These are phyloP conservation scores for Oreochromis aureus DNA, from an alignment of 2,113 vertebrate species.

Conservation along the genomic window DNA sequence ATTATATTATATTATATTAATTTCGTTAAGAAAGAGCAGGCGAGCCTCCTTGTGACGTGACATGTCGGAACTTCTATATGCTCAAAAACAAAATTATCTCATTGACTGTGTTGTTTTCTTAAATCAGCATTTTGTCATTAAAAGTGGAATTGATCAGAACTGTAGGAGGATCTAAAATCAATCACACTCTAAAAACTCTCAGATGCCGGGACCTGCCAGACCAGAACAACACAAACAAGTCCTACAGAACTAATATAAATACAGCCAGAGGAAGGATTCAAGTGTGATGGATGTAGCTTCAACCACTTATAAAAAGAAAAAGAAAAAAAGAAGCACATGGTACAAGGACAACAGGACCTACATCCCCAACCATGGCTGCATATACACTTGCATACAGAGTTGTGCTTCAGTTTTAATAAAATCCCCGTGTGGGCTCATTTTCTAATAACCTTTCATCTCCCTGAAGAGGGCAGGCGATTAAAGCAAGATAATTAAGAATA, in stretches of 20 bases:
- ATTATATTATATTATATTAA: not conserved
- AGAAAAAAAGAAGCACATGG: not conserved
- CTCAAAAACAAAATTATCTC: not conserved
- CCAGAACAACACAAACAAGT: not conserved
- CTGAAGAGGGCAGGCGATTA: slow-evolving; percentile 31
- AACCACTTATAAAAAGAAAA: not conserved
- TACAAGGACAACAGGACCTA: not conserved
- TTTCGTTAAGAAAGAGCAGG: not conserved
- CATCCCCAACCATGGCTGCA: not conserved
- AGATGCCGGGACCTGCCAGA: not conserved
- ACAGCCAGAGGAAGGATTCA: not conserved
- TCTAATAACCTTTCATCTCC: slow-evolving; percentile 42
- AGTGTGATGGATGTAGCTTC: not conserved
- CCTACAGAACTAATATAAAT: not conserved
- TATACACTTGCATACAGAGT: not conserved
- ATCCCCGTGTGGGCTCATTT: not conserved
- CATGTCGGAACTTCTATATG: not conserved
- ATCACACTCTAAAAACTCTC: not conserved
- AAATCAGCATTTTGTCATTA: not conserved
- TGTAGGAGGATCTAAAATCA: not conserved
- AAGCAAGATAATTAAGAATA: slow-evolving; percentile 47
- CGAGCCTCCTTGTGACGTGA: not conserved
- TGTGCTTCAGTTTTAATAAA: not conserved
- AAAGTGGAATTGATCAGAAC: not conserved
- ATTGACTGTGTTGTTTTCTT: not conserved